Evolutionary conservation across 2,888 invertebrate genomes (phyloP), one percentile per base, ranked within the genome.

Genomic region (Helleia helle): DNA sequence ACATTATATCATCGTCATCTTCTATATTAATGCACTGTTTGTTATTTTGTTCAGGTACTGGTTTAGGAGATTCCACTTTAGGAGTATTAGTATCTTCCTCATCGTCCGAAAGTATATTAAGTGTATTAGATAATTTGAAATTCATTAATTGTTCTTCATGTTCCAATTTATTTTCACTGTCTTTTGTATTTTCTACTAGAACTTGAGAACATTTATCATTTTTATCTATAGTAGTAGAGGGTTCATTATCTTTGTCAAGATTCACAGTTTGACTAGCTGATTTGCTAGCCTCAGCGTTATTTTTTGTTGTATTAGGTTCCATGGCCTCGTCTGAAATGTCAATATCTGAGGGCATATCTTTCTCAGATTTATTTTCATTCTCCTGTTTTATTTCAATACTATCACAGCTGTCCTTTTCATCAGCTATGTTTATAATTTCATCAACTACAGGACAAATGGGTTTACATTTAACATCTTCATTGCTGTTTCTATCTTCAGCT

Each of bases 1-100:
- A 43, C 74, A 86, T 73, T 14, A 84, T 70, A 47, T 81, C 81
- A 54, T 83, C 79, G 55, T 81, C 76, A 51, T 79, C 76, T 41
- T 76, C 77, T 50, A 75, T 54, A 54, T 69, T 62, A 42, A 74
- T 73, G 51, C 71, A 69, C 53, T 65, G 58, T 55, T 73, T 69
- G 14, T 66, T 59, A 31, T 36, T 30, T 37, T 36, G 5, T 39
- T 53, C 46, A 7, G 47, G 18, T 24, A 47, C 49, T 12, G 40
- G 39, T 39, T 50, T 46, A 11, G 52, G 46, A 24, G 18, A 7
- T 11, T 22, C 34, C 4, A 12, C 7, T 22, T 34, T 34, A 8
- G 22, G 18, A 18, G 2, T 34, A 22, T 12, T 2, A 8, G 44
- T 36, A 18, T 72, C 71, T 3, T 80, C 80, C 18, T 85, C 81